Evolutionary conservation across 2,888 invertebrate species (phyloP), one percentile per base, ranked within the genome.

Genomic region (Napeogenes inachia): DNA sequence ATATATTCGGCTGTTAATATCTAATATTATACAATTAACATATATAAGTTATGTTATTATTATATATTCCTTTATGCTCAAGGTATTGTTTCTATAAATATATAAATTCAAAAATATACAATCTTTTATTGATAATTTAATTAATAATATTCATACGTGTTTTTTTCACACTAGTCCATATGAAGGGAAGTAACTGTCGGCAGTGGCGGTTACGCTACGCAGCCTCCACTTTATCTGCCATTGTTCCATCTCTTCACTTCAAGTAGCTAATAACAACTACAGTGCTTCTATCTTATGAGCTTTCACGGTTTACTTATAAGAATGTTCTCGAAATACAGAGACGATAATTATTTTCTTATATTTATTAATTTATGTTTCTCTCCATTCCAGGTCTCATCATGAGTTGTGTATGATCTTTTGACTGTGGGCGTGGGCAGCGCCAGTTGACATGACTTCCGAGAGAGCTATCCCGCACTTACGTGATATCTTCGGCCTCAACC

Each of bases 401-500:
- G 89, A 85, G 81, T 83, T 83, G 81, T 78, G 80, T 78, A 78
- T 88, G 83, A 86, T 78, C 75, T 68, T 68, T 66, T 63, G 59
- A 62, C 54, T 64, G 66, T 56, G 65, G 77, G 80, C 79, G 81
- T 73, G 74, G 72, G 70, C 71, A 67, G 70, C 77, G 77, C 78
- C 77, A 68, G 65, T 73, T 62, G 62, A 57, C 84, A 90, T 93
- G 92, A 92, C 94, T 70, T 92, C 94, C 65, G 95, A 95, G 78
- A 91, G 95, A 73, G 93, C 93, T 81, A 95, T 95, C 75, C 94
- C 95, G 68, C 95, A 95, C 78, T 91, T 95, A 71, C 91, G 95
- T 75, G 95, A 95, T 84, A 94, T 94, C 77, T 94, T 94, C 80
- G 92, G 94, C 58, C 91, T 93, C 74, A 92, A 90, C 76, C 91